Base-by-base conservation (phyloP, 1,140 invertebrate species). In the Metaphire vulgaris region DNA sequence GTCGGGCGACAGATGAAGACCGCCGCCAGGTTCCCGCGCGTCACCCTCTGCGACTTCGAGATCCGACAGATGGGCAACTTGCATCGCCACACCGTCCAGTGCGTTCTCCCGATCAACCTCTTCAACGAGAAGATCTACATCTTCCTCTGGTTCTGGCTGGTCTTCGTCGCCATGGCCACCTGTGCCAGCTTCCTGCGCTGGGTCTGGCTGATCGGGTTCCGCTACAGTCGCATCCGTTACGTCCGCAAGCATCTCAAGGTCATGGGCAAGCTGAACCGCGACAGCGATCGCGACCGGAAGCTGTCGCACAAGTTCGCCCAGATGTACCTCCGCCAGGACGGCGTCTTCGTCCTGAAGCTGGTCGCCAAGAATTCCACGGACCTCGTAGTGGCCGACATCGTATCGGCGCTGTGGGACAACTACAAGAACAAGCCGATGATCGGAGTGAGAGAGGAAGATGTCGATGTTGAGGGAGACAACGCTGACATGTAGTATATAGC, bases 31-130 rank as follows among this genome's bases (percentile, higher is more conserved):
- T 89, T 89, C 80, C 88, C 88, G 14, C 80, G 86, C 66, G 86
- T 89, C 21, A 89, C 88, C 15, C 83, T 89, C 78, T 89, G 88
- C 82, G 88, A 89, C 80, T 89, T 89, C 80, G 83, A 87, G 76
- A 88, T 88, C 32, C 83, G 88, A 33, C 85, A 87, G 74, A 34
- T 81, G n/a, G 88, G 88, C 72, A 86, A 86, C 74, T 82, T 87
- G 34, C 86, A 88, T 75, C 85, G 86, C 72, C 86, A 89, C 80
- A 89, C 87, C 65, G 87, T 88, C 68, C 88, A 89, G n/a, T n/a
- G n/a, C n/a, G n/a, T n/a, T n/a, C n/a, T n/a, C n/a, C n/a, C n/a
- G n/a, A n/a, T n/a, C n/a, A n/a, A n/a, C n/a, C n/a, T n/a, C n/a
- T n/a, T n/a, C n/a, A n/a, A n/a, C n/a, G n/a, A n/a, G n/a, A n/a